phyloP scores from a whole-genome alignment of 2,888 invertebrate genomes.

The Psylliodes chrysocephalus region DNA sequence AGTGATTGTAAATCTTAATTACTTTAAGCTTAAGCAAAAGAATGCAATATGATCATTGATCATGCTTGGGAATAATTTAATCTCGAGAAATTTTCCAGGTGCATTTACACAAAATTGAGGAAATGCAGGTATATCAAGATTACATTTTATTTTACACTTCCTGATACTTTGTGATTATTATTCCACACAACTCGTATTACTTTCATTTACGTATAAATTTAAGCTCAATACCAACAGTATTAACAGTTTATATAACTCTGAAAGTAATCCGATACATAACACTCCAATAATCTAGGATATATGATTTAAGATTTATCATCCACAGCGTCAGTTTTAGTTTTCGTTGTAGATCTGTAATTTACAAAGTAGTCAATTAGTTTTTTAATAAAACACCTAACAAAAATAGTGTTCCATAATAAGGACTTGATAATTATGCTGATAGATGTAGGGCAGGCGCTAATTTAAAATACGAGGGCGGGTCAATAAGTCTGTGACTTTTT shows the following conservation, averaged over 20 bases:
- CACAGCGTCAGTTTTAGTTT: no score
- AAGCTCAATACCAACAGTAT: background rate
- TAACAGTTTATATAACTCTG: conserved; percentile 11
- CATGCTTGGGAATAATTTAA: background rate
- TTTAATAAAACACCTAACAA: no score
- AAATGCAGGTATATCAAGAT: conserved; percentile 1
- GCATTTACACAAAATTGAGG: background rate
- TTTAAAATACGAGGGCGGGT: no score
- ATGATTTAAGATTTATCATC: background rate
- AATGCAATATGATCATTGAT: background rate
- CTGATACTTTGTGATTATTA: conserved; percentile 18
- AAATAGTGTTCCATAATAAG: no score
- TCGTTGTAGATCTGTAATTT: no score
- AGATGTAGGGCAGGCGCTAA: no score
- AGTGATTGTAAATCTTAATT: no score
- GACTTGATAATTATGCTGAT: no score
- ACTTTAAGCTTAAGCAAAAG: no score
- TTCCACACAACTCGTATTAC: conserved; percentile 3
- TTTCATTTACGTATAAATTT: conserved; percentile 13
- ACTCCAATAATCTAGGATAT: background rate
- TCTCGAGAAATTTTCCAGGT: background rate
- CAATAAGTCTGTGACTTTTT: no score
- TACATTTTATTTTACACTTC: background rate
- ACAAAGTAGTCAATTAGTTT: no score
- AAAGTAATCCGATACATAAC: conserved; percentile 14